Percentiles rank a stretch among this genome's conserved stretches.
Evolutionary conservation across 2,113 vertebrate species (phyloP).

Genomic region (Gila orcuttii): DNA sequence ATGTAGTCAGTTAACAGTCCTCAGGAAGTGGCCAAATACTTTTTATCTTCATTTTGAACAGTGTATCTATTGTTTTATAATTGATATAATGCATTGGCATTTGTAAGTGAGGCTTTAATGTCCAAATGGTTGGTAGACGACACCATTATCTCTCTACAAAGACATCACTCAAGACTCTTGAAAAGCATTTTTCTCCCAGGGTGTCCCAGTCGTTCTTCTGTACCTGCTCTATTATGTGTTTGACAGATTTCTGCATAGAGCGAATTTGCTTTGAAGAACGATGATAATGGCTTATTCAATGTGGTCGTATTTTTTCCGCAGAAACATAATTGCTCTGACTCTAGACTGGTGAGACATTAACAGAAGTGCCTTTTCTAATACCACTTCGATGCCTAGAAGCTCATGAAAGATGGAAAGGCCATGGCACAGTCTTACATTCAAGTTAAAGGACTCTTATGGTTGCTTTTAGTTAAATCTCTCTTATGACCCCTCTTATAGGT

Average conservation of each 20-base stretch:
- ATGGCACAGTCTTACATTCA: conserved; percentile 4
- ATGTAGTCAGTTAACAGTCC: background rate
- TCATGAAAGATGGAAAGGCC: conserved; percentile 17
- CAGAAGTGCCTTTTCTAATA: conserved; percentile 37
- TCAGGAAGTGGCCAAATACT: background rate
- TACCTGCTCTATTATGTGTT: conserved; percentile 17
- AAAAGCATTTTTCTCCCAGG: background rate
- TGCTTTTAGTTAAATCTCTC: conserved; percentile 32
- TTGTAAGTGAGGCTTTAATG: background rate
- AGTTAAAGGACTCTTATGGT: conserved; percentile 9
- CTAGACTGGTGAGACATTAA: conserved; percentile 1
- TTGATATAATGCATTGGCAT: background rate
- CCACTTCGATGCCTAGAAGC: conserved; percentile 18
- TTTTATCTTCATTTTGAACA: background rate
- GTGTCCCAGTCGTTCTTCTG: background rate
- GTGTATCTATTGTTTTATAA: background rate
- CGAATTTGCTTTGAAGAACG: background rate
- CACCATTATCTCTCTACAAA: background rate
- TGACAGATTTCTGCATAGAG: background rate
- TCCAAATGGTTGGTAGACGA: background rate
- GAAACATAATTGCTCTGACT: conserved; percentile 35
- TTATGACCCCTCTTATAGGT: conserved; percentile 73
- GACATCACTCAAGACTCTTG: conserved; percentile 2
- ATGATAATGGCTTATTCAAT: conserved; percentile 20
- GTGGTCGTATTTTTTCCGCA: background rate